Evolutionary conservation across 2,888 invertebrate species (phyloP).

Genomic region (Drosophila falleni): DNA sequence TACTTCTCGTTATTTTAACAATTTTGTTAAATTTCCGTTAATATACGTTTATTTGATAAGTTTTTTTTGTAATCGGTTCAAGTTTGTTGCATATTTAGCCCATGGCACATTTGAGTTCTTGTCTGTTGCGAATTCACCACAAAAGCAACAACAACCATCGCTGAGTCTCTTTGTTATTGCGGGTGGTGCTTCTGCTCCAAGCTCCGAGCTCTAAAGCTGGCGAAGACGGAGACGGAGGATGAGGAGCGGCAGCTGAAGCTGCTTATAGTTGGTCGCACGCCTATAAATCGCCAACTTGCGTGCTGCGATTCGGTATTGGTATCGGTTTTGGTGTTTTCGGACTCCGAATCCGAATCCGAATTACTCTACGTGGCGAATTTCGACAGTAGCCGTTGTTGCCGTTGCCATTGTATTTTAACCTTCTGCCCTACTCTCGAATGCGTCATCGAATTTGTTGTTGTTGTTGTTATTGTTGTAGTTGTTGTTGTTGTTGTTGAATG

Average conservation of each 20-base stretch:
- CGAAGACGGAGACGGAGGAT: background rate
- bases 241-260: constrained; percentile 19
- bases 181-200: constrained; percentile 26
- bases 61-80: background rate
- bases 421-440: constrained; percentile 83
- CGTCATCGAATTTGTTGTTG: constrained; percentile 78
- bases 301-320: constrained; percentile 61
- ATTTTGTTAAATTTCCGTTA: constrained; percentile 11
- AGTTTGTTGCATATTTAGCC: constrained; percentile 9
- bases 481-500: constrained; percentile 27
- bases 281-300: constrained; percentile 69
- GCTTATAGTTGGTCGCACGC: constrained; percentile 56
- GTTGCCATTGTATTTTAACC: constrained; percentile 74
- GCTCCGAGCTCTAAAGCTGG: background rate
- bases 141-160: constrained; percentile 38
- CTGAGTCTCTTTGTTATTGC: constrained; percentile 50
- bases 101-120: constrained; percentile 34
- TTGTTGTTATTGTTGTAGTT: constrained; percentile 26
- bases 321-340: constrained; percentile 57
- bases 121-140: constrained; percentile 49
- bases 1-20: background rate
- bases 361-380: constrained; percentile 76
- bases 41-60: constrained; percentile 15
- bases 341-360: constrained; percentile 67
- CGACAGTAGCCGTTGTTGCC: constrained; percentile 49